phyloP scores from a whole-genome alignment of 2,113 vertebrate species.

The Aplodontia rufa region DNA sequence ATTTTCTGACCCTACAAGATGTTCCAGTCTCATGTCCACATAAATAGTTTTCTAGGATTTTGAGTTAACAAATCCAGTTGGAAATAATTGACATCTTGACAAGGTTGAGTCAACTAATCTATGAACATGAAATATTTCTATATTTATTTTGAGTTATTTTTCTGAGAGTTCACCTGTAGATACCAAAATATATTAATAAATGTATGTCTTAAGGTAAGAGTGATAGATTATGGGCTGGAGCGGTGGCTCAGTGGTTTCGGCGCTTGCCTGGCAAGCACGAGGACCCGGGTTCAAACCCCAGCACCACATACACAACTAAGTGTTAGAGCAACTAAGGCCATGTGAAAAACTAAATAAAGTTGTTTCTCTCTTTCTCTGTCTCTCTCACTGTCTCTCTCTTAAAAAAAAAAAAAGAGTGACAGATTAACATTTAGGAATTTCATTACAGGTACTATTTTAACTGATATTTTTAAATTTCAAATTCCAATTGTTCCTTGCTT shows the following conservation, averaged over 20 bases:
- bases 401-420: no score
- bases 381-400: no score
- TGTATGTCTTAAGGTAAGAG: neutral
- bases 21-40: neutral
- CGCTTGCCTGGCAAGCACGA: no score
- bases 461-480: neutral
- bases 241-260: no score
- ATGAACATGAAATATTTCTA: neutral
- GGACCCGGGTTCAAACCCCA: no score
- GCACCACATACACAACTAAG: no score
- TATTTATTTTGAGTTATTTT: neutral
- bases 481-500: neutral
- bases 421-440: no score
- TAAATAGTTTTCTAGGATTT: neutral
- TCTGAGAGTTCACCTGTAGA: neutral
- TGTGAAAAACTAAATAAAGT: no score
- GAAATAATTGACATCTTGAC: neutral
- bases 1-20: no score
- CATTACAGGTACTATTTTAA: neutral
- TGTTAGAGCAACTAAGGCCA: no score
- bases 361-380: no score
- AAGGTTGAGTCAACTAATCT: neutral
- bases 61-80: neutral
- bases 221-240: no score
- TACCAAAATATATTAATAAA: neutral